Conservation (phyloP, 2,888 invertebrate genomes). For the Rhyacophila evoluta region DNA sequence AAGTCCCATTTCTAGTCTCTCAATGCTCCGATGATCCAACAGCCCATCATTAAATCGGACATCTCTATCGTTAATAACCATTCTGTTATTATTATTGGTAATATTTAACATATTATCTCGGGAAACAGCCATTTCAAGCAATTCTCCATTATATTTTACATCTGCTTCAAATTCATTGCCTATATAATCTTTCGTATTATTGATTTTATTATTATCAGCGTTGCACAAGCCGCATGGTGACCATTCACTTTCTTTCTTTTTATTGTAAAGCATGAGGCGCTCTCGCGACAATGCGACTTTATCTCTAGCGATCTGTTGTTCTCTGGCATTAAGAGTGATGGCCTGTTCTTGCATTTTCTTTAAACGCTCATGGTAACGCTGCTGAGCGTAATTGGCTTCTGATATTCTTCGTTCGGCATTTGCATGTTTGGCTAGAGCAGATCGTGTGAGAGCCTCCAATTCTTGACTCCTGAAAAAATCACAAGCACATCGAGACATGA, state of each 20-base stretch:
- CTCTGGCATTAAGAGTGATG: constrained; percentile 68
- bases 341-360: constrained; percentile 71
- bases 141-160: constrained; percentile 27
- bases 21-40: not conserved
- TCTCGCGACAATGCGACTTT: constrained; percentile 73
- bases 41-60: not conserved
- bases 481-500: too few species aligned
- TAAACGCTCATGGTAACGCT: constrained; percentile 71
- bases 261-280: constrained; percentile 69
- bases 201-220: constrained; percentile 52
- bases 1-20: not conserved
- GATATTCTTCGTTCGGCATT: constrained; percentile 70
- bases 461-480: constrained; percentile 63
- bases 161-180: too few species aligned
- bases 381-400: constrained; percentile 70
- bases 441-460: constrained; percentile 69
- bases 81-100: not conserved
- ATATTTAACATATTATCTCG: constrained; percentile 23
- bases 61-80: not conserved
- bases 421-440: constrained; percentile 71
- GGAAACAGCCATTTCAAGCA: constrained; percentile 33
- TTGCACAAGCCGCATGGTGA: constrained; percentile 42
- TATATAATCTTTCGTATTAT: constrained; percentile 56
- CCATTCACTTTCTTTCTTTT: constrained; percentile 65
- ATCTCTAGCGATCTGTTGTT: constrained; percentile 73